These are phyloP conservation scores for Popillia japonica DNA, from an alignment of 1,140 invertebrate genomes.

Conservation along the genomic window DNA sequence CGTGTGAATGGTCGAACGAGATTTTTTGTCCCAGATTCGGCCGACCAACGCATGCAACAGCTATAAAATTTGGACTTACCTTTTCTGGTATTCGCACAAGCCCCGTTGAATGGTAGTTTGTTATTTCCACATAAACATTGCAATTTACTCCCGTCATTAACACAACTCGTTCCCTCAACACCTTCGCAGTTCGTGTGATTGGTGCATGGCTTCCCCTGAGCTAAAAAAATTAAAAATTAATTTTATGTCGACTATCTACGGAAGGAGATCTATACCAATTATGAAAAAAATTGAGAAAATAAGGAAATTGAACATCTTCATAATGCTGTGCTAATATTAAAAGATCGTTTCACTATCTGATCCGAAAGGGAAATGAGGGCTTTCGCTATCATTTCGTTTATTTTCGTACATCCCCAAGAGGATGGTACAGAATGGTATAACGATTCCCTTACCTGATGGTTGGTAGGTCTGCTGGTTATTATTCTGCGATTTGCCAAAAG, in stretches of 20 bases:
- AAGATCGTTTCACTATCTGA: neutral
- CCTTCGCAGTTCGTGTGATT: slow-evolving; percentile 52
- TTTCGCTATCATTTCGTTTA: slow-evolving; percentile 7
- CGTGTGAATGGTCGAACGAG: neutral
- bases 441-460: slow-evolving; percentile 41
- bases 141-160: slow-evolving; percentile 44
- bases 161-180: slow-evolving; percentile 56
- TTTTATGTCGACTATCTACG: no score
- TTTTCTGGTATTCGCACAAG: slow-evolving; percentile 50
- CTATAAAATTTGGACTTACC: slow-evolving; percentile 46
- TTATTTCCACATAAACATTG: slow-evolving; percentile 58
- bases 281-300: neutral
- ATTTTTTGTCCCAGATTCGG: no score
- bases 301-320: slow-evolving; percentile 29
- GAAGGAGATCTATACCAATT: neutral
- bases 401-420: slow-evolving; percentile 34
- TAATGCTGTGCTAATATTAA: no score
- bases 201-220: slow-evolving; percentile 49
- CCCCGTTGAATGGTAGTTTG: slow-evolving; percentile 52
- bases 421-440: slow-evolving; percentile 45
- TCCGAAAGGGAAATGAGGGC: neutral
- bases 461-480: slow-evolving; percentile 43
- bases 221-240: slow-evolving; percentile 51
- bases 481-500: slow-evolving; percentile 55
- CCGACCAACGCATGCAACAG: neutral